Evolutionary conservation across 2,113 vertebrate species (phyloP).

Genomic region (Sinocyclocheilus anophthalmus): DNA sequence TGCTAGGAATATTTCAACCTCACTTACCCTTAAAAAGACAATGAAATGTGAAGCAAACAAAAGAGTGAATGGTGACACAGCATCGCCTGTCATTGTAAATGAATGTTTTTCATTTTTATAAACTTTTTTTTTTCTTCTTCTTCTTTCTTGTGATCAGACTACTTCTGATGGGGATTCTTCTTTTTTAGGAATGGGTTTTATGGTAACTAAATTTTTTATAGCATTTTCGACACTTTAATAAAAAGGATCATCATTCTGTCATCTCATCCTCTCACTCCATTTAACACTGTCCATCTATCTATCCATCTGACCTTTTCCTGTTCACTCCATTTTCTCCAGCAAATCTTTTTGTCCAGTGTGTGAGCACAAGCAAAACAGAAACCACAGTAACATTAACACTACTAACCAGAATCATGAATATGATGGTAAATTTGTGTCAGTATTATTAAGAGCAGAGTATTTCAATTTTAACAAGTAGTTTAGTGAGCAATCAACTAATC

Average conservation of each 20-base stretch:
- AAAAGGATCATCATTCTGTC: slow-evolving; percentile 45
- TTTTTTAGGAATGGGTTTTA: slow-evolving; percentile 62
- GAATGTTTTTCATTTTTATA: slow-evolving; percentile 71
- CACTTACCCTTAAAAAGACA: slow-evolving; percentile 51
- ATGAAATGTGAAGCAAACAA: slow-evolving; percentile 52
- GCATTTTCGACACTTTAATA: slow-evolving; percentile 56
- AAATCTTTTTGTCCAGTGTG: slow-evolving; percentile 51
- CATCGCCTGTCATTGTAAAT: slow-evolving; percentile 73
- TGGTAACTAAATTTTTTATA: slow-evolving; percentile 64
- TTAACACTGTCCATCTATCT: slow-evolving; percentile 23
- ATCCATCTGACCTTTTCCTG: slow-evolving; percentile 13
- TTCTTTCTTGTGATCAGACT: neutral
- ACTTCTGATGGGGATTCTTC: slow-evolving; percentile 31
- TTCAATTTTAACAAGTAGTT: neutral
- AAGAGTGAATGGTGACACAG: slow-evolving; percentile 62
- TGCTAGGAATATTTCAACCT: slow-evolving; percentile 1
- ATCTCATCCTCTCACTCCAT: slow-evolving; percentile 18
- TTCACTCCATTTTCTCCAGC: slow-evolving; percentile 24
- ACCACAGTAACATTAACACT: slow-evolving; percentile 39
- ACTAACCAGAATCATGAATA: slow-evolving; percentile 33
- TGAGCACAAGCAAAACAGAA: slow-evolving; percentile 41
- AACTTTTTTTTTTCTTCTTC: slow-evolving; percentile 46
- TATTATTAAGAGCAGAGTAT: slow-evolving; percentile 29
- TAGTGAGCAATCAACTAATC: neutral
- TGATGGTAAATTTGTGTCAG: slow-evolving; percentile 19